Evolutionary conservation across 2,113 vertebrate species (phyloP).

Genomic region (Dromas ardeola): DNA sequence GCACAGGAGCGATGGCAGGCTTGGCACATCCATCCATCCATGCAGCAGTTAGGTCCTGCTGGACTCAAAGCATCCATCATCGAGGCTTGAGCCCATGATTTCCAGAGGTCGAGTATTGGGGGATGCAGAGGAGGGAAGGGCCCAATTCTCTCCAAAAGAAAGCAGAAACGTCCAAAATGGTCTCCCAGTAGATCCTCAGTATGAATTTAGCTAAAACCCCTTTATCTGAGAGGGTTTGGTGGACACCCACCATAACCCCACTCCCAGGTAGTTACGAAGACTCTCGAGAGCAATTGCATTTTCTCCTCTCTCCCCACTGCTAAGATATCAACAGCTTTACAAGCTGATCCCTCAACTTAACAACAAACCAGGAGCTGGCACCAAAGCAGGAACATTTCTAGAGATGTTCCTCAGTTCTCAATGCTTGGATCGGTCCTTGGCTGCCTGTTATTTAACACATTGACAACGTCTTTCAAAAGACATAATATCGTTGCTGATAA

Average conservation of each 20-base stretch:
- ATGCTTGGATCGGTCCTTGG: slow-evolving; percentile 1
- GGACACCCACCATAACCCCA: neutral
- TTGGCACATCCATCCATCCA: neutral
- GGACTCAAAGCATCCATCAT: neutral
- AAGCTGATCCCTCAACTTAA: neutral
- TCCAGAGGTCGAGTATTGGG: neutral
- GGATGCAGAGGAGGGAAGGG: neutral
- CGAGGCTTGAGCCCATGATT: neutral
- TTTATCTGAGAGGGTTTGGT: neutral
- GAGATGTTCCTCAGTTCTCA: neutral
- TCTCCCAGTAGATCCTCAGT: neutral
- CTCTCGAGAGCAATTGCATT: neutral
- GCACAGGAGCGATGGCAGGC: neutral
- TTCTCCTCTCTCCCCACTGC: neutral
- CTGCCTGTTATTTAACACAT: neutral
- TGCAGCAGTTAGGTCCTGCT: neutral
- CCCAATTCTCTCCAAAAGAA: neutral
- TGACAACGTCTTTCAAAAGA: slow-evolving; percentile 33
- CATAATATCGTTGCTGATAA: neutral
- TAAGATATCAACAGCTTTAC: neutral
- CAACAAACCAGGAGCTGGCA: slow-evolving; percentile 4
- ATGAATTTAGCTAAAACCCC: neutral
- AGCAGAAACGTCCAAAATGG: neutral
- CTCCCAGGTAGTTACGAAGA: neutral
- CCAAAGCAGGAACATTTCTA: neutral